These are phyloP conservation scores for Etheostoma nigrum DNA, from an alignment of 2,797 vertebrate genomes.

Conservation along the genomic window DNA sequence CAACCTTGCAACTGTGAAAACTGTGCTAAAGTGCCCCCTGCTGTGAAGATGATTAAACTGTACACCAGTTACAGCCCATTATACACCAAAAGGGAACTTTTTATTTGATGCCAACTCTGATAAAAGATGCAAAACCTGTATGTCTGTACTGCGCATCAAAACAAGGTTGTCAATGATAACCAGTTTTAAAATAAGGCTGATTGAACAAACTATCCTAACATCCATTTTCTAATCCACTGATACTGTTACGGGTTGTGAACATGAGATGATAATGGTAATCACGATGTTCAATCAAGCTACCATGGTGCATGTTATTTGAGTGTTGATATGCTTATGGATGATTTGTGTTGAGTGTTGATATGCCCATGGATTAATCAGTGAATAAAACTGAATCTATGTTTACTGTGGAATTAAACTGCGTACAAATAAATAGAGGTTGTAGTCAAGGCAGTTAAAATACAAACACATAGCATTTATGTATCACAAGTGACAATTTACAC, in stretches of 20 bases:
- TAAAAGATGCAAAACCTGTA: background rate
- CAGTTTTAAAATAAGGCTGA: conserved; percentile 6
- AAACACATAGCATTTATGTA: background rate
- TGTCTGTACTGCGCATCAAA: conserved; percentile 24
- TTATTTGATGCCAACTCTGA: conserved; percentile 6
- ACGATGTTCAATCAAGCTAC: conserved; percentile 1
- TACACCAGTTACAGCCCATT: background rate
- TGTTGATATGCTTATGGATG: conserved; percentile 22
- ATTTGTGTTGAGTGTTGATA: background rate
- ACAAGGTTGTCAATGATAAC: background rate
- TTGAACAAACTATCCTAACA: conserved; percentile 13
- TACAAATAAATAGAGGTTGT: background rate
- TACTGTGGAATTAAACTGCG: background rate
- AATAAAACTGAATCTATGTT: conserved; percentile 39
- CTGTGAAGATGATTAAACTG: conserved; percentile 28
- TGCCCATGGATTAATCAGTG: conserved; percentile 31
- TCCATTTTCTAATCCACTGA: conserved; percentile 15
- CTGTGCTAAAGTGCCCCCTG: conserved; percentile 43
- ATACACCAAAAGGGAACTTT: conserved; percentile 2
- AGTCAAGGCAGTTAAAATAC: background rate
- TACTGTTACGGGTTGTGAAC: background rate
- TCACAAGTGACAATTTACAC: background rate
- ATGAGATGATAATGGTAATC: background rate
- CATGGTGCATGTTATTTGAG: conserved; percentile 58
- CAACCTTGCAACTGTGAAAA: conserved; percentile 4